Evolutionary conservation across 2,113 vertebrate genomes (phyloP).

Genomic region (Oriolus oriolus): DNA sequence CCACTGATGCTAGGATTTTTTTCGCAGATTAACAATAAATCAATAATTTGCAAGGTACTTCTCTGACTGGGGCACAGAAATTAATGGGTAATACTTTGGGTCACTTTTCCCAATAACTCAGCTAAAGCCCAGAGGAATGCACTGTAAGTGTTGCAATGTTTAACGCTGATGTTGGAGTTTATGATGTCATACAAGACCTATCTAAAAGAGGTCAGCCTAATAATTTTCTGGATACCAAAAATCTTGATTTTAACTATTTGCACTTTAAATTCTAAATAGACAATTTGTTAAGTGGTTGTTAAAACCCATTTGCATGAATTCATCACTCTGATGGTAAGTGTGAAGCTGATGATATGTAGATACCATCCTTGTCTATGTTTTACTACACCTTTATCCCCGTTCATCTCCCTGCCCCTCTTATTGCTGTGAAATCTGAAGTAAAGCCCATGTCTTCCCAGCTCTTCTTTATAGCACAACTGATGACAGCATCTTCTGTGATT

Average conservation of each 20-base stretch:
- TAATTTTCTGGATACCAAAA: neutral
- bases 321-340: neutral
- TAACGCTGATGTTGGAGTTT: neutral
- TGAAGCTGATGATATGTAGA: neutral
- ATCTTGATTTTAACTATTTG: neutral
- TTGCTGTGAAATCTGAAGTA: neutral
- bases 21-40: neutral
- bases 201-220: neutral
- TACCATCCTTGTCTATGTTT: neutral
- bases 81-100: neutral
- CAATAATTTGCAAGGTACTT: neutral
- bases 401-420: neutral
- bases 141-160: neutral
- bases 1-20: neutral
- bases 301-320: neutral
- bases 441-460: neutral
- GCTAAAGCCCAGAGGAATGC: neutral
- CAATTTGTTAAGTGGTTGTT: neutral
- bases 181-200: neutral
- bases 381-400: neutral
- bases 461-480: neutral
- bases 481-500: neutral
- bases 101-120: neutral
- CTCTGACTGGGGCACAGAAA: neutral
- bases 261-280: neutral